Conservation (phyloP, 2,797 vertebrate species). For the Enteromius unitaeniatus region DNA sequence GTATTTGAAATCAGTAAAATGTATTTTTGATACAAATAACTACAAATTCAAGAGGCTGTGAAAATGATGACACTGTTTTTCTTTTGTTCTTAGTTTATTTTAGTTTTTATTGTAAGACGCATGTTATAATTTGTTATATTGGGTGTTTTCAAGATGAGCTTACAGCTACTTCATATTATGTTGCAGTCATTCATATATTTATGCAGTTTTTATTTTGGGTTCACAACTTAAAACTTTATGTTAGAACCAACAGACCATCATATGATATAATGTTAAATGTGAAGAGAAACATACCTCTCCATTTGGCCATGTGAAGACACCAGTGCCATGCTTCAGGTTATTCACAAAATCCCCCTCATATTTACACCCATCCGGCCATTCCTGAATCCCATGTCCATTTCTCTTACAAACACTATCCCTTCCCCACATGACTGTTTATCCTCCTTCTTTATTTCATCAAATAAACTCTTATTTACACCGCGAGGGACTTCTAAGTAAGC, state of each 20-base stretch:
- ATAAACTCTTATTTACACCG: background rate
- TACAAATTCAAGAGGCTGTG: background rate
- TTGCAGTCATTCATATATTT: background rate
- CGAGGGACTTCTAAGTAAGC: background rate
- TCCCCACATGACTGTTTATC: background rate
- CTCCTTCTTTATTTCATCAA: background rate
- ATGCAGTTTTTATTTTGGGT: no score
- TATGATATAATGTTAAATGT: background rate
- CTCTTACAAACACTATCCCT: background rate
- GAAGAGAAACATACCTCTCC: constrained; percentile 74
- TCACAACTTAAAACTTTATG: background rate
- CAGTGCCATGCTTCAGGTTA: constrained; percentile 80
- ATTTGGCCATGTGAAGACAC: constrained; percentile 76
- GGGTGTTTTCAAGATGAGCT: background rate
- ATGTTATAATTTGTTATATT: background rate
- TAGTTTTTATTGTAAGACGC: background rate
- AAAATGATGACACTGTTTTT: background rate
- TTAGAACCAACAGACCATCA: background rate
- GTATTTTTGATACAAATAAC: background rate
- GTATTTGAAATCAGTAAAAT: background rate
- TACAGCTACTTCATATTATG: background rate
- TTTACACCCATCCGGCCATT: constrained; percentile 80
- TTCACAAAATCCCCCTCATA: constrained; percentile 80
- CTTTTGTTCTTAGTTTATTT: no score
- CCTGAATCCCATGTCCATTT: constrained; percentile 67